Percentiles rank a stretch among this genome's conserved stretches.
These are phyloP conservation scores for Drosophila pandora DNA, from an alignment of 1,140 invertebrate species.

Conservation along the genomic window DNA sequence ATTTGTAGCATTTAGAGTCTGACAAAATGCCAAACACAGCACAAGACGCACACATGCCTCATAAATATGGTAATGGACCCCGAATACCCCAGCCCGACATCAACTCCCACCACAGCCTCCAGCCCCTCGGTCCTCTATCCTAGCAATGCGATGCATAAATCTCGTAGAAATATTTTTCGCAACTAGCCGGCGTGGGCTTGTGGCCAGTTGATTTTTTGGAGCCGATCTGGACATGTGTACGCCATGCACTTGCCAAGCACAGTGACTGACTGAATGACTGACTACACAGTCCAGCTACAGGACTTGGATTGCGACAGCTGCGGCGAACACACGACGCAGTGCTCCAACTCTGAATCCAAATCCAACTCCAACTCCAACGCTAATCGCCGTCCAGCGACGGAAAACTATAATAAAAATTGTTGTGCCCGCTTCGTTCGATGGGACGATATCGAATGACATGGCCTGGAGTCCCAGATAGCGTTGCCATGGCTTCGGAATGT, in stretches of 20 bases:
- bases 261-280: constrained; percentile 59
- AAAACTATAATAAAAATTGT: constrained; percentile 50
- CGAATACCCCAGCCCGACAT: constrained; percentile 10
- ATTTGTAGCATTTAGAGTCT: constrained; percentile 73
- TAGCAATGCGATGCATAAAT: constrained; percentile 54
- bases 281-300: constrained; percentile 31
- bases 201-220: constrained; percentile 53
- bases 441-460: constrained; percentile 65
- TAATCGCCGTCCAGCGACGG: constrained; percentile 53
- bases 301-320: constrained; percentile 57
- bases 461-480: constrained; percentile 18
- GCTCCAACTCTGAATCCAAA: constrained; percentile 14
- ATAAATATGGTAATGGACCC: constrained; percentile 75
- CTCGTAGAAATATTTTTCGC: constrained; percentile 75
- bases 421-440: constrained; percentile 32
- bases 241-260: constrained; percentile 73
- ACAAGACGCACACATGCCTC: constrained; percentile 41
- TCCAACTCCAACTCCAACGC: constrained; percentile 53
- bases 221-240: constrained; percentile 68
- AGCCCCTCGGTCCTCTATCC: not conserved
- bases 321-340: constrained; percentile 29
- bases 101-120: not conserved
- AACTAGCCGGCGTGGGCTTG: constrained; percentile 49
- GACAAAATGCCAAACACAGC: constrained; percentile 73
- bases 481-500: constrained; percentile 24